phyloP scores from a whole-genome alignment of 2,797 vertebrate species.

The Zalophus californianus region DNA sequence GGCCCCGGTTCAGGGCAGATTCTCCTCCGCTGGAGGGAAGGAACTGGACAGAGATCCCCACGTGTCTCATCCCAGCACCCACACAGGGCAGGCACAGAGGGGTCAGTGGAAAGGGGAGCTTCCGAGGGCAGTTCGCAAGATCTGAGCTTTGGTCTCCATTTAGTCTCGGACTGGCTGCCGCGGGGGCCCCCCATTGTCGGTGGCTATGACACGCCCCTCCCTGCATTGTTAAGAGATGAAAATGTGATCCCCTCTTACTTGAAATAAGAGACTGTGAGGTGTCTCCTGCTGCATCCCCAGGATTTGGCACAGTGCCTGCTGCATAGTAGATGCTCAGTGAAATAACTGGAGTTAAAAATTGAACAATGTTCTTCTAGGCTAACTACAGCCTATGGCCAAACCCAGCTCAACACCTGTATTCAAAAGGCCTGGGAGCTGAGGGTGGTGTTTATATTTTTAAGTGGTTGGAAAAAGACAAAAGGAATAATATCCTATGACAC shows the following conservation, averaged over 20 bases:
- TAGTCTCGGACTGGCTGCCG: background rate
- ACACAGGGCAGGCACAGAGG: background rate
- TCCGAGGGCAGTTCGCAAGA: background rate
- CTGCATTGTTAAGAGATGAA: background rate
- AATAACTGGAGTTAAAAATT: background rate
- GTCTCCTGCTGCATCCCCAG: too few species aligned
- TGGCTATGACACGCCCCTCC: background rate
- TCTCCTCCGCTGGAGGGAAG: background rate
- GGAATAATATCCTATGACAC: background rate
- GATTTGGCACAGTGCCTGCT: background rate
- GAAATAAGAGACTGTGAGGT: background rate
- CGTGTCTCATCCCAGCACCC: background rate
- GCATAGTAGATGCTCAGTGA: background rate
- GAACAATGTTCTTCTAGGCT: background rate
- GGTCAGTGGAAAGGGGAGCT: background rate
- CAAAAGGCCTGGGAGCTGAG: background rate
- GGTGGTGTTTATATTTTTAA: background rate
- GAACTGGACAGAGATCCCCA: rapidly evolving
- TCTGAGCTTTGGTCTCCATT: background rate
- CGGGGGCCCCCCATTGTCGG: rapidly evolving
- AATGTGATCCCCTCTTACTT: background rate
- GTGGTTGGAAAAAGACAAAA: background rate
- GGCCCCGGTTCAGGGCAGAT: background rate
- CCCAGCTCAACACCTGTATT: background rate
- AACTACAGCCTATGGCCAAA: background rate